A percentile compares a stretch with the other conserved stretches of the same genome.
Conservation (phyloP, 1,140 invertebrate species). For the Battus philenor region DNA sequence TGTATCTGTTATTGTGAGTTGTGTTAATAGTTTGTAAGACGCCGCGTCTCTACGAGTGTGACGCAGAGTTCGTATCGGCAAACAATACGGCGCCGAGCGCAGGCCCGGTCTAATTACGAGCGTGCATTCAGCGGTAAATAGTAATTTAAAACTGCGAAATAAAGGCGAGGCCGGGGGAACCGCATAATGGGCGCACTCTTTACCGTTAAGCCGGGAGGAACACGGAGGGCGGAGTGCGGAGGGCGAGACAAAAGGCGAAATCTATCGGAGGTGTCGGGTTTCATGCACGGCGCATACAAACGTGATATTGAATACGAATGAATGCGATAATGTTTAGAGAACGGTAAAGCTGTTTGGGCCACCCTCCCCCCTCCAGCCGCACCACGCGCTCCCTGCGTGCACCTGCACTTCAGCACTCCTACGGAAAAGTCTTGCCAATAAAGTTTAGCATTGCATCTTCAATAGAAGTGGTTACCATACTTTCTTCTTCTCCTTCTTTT, state of each 20-base stretch:
- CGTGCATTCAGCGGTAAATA: conserved; percentile 2
- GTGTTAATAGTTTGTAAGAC: conserved; percentile 13
- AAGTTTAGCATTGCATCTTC: no score
- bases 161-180: conserved; percentile 1
- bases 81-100: no score
- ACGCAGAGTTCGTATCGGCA: no score
- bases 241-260: conserved; percentile 12
- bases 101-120: no score
- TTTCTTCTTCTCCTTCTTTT: no score
- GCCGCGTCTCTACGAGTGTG: no score
- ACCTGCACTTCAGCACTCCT: no score
- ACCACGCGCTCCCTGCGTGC: no score
- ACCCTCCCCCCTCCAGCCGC: neutral
- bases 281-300: conserved; percentile 1
- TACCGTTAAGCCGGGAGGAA: conserved; percentile 8
- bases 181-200: conserved; percentile 10
- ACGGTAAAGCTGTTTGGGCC: neutral
- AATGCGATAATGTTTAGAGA: conserved; percentile 2
- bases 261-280: conserved; percentile 16
- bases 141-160: conserved; percentile 17
- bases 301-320: conserved; percentile 6
- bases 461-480: no score
- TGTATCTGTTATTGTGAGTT: conserved; percentile 7
- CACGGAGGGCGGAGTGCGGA: conserved; percentile 6
- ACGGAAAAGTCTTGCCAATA: no score